A percentile compares a stretch with the other conserved stretches of the same genome.
These are phyloP conservation scores for Bombus balteatus DNA, from an alignment of 1,140 invertebrate genomes.

Conservation along the genomic window DNA sequence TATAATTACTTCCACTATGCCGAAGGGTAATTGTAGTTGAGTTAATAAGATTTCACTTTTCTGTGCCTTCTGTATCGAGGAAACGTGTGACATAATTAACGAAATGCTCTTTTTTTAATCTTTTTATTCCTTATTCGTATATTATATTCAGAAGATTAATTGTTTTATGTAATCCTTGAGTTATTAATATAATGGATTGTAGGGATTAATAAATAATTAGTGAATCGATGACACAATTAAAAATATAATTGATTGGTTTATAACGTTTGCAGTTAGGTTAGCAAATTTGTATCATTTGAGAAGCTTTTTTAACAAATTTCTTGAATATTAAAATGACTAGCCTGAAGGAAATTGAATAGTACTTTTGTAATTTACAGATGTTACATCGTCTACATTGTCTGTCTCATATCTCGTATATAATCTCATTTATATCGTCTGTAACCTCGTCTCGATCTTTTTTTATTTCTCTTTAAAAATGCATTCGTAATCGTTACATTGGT, in stretches of 20 bases:
- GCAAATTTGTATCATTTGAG: not conserved
- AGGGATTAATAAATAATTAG: not conserved
- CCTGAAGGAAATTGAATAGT: not conserved
- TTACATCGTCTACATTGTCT: too few species aligned
- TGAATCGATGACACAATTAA: not conserved
- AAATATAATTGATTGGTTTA: not conserved
- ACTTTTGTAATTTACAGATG: not conserved
- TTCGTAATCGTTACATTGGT: not conserved
- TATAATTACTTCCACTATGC: conserved; percentile 46
- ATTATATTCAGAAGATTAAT: not conserved
- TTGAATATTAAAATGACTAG: not conserved
- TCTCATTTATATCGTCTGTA: too few species aligned
- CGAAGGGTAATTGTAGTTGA: conserved; percentile 17
- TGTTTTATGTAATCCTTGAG: not conserved
- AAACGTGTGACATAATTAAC: not conserved
- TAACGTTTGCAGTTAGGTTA: not conserved
- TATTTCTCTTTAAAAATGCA: too few species aligned
- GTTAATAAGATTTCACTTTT: not conserved
- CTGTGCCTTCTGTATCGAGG: too few species aligned
- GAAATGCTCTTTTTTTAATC: not conserved
- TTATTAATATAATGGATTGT: not conserved
- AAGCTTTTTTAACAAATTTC: not conserved
- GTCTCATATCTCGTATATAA: too few species aligned
- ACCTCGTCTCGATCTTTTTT: too few species aligned
- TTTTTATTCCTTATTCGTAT: not conserved